Evolutionary conservation across 2,113 vertebrate species (phyloP), one percentile per base, ranked within the genome.

Genomic region (Trochalopteron elliotii): DNA sequence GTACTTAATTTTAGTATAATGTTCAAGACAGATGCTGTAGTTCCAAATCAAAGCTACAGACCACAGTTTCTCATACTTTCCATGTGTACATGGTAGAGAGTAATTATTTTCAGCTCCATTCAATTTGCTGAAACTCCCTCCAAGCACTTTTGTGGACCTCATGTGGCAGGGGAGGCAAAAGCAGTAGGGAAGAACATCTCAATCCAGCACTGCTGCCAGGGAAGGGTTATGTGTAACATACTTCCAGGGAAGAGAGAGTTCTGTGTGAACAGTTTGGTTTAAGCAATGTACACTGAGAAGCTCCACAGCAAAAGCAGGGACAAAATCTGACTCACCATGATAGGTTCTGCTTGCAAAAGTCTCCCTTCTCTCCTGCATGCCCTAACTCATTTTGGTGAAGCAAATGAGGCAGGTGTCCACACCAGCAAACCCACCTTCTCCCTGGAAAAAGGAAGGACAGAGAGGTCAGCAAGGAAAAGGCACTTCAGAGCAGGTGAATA

Each of bases 301-400:
- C 49, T 59, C 42, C 25, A 28, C 18, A 81, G 55, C 30, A 77
- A 45, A 96, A 79, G 16, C 18, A 80, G 45, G 19, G 25, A 72
- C 35, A 83, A 83, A 91, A 59, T 83, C 30, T 39, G 83, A 94
- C 95, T 96, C 65, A 96, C 96, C 96, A 97, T 96, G 83, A 64
- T 90, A 86, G 61, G 39, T 49, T 96, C 88, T 88, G 44, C 56
- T 93, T 84, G 79, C 55, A 86, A 44, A 80, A 77, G 63, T 44
- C 44, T 83, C 60, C 47, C 11, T 68, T 81, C 75, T 88, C 24
- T 93, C 56, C 76, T 60, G 53, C 90, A 86, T 83, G 55, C 70
- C 47, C 79, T 94, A 96, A 70, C 60, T 95, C 92, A 95, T 95
- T 76, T 76, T 86, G 75, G 55, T 88, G 87, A 93, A 14, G 68